These are phyloP conservation scores for Aurelia coerulea DNA, from an alignment of 30 jellyfish, hydroid and myxozoan species.

Conservation along the genomic window DNA sequence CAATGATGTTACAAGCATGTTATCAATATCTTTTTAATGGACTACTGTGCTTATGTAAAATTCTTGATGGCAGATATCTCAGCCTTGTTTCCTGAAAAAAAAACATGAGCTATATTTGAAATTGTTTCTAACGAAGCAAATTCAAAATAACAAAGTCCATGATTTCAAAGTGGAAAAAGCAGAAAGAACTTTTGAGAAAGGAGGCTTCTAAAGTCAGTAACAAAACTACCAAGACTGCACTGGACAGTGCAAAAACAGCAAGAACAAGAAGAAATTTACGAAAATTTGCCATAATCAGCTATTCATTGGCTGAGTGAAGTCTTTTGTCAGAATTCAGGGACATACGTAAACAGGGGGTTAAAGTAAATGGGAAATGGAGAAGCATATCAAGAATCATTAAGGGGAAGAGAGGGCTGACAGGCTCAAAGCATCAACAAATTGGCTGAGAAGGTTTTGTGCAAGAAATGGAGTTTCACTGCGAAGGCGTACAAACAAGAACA, in stretches of 20 bases:
- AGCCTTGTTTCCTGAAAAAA: no score
- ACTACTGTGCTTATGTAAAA: no score
- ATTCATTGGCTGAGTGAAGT: slow-evolving; percentile 34
- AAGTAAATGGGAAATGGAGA: slow-evolving; percentile 28
- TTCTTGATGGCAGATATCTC: no score
- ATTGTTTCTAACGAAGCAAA: background rate
- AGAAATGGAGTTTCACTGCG: slow-evolving; percentile 45
- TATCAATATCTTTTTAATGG: no score
- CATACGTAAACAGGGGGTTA: slow-evolving; percentile 9
- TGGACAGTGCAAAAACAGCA: slow-evolving; percentile 33
- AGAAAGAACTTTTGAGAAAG: slow-evolving; percentile 36
- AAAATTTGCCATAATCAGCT: slow-evolving; percentile 17
- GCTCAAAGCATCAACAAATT: slow-evolving; percentile 45
- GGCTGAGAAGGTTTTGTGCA: slow-evolving; percentile 26
- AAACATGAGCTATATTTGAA: no score
- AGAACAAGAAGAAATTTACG: slow-evolving; percentile 31
- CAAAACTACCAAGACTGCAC: slow-evolving; percentile 27
- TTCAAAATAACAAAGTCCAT: slow-evolving; percentile 25
- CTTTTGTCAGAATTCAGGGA: slow-evolving; percentile 32
- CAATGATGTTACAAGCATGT: no score
- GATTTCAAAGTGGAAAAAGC: slow-evolving; percentile 56
- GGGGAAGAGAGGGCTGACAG: slow-evolving; percentile 49
- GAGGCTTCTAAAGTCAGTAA: slow-evolving; percentile 42
- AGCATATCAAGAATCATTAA: slow-evolving; percentile 18
- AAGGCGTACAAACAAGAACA: slow-evolving; percentile 52